Evolutionary conservation across 2,888 invertebrate genomes (phyloP).

Genomic region (Macrostomum cliftonense): DNA sequence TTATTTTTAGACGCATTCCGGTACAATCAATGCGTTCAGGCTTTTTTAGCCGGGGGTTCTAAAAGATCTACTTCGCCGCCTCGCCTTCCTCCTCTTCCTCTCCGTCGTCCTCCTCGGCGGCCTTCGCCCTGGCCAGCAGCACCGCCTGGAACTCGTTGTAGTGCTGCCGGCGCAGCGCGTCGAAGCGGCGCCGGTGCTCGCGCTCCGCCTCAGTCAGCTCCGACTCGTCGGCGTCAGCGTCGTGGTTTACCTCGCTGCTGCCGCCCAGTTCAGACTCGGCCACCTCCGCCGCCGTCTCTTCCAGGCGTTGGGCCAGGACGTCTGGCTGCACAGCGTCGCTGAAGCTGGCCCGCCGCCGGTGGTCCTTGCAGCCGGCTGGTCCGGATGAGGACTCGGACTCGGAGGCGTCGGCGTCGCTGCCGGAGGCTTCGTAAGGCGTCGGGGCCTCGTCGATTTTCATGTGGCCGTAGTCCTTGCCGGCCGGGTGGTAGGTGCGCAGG

Average conservation of each 20-base stretch:
- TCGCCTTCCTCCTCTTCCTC: conserved; percentile 46
- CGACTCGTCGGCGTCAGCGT: conserved; percentile 6
- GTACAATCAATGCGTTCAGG: too few relatives aligned
- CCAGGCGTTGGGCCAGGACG: conserved; percentile 44
- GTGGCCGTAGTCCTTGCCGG: conserved; percentile 94
- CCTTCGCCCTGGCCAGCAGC: conserved; percentile 67
- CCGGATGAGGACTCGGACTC: conserved; percentile 24
- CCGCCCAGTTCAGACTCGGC: conserved; percentile 4
- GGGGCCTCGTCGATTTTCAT: conserved; percentile 86
- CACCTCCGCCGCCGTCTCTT: conserved; percentile 16
- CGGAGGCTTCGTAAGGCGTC: conserved; percentile 54
- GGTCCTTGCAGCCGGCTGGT: conserved; percentile 36
- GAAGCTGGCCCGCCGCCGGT: conserved; percentile 27
- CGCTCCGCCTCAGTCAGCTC: neutral
- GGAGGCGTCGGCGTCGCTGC: conserved; percentile 39
- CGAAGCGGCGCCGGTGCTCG: conserved; percentile 52
- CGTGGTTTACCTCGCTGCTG: conserved; percentile 1
- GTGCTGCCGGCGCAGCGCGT: conserved; percentile 78
- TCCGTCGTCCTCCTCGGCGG: conserved; percentile 72
- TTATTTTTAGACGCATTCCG: too few relatives aligned
- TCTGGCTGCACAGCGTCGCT: conserved; percentile 2
- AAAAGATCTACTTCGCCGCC: too few relatives aligned
- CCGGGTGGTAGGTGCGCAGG: conserved; percentile 84
- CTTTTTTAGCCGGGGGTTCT: too few relatives aligned
- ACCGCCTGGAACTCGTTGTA: conserved; percentile 93